Evolutionary conservation across 2,888 invertebrate genomes (phyloP), one percentile per base, ranked within the genome.

Genomic region (Amblyjoppa fuscipennis): DNA sequence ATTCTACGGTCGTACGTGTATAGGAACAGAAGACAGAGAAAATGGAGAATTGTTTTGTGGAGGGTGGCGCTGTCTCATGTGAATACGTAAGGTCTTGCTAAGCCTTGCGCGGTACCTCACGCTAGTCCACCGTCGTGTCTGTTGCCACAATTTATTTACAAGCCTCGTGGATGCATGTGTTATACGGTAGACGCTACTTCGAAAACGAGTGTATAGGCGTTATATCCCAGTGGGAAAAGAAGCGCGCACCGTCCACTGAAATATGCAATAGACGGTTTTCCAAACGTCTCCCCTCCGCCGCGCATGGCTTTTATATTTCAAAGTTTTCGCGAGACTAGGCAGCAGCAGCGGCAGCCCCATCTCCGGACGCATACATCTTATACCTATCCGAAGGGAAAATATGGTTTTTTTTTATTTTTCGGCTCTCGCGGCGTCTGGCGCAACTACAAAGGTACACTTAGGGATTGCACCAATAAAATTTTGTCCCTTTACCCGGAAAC

Each of bases 211-310:
- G 88, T 88, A 74, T 86, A 70, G 80, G 70, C 70, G 73, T 73
- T 85, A 75, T 78, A 75, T 76, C 73, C 81, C 73, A 75, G 75
- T 20, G 78, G 74, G 78, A 85, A 81, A 85, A 82, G 81, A 78
- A 78, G 73, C 73, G 85, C 77, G 84, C 77, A 88, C 16, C 31
- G 83, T 79, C 61, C 83, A 69, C 70, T 90, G 85, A 90, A 90
- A 90, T 91, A 90, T 90, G 89, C 89, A 90, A 70, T 79, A 85
- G 69, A 78, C 53, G 87, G 81, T 89, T 89, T 89, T 88, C 79
- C 71, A 87, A 89, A 87, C 81, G 70, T 81, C 13, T 16, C 13
- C 13, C 13, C 16, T 49, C 3, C 28, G 75, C 78, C 70, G 70
- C 70, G 56, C 74, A 59, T 49, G 53, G 78, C 66, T 82, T 85